Evolutionary conservation across 1,140 invertebrate species (phyloP).

Genomic region (Anadara kagoshimensis): DNA sequence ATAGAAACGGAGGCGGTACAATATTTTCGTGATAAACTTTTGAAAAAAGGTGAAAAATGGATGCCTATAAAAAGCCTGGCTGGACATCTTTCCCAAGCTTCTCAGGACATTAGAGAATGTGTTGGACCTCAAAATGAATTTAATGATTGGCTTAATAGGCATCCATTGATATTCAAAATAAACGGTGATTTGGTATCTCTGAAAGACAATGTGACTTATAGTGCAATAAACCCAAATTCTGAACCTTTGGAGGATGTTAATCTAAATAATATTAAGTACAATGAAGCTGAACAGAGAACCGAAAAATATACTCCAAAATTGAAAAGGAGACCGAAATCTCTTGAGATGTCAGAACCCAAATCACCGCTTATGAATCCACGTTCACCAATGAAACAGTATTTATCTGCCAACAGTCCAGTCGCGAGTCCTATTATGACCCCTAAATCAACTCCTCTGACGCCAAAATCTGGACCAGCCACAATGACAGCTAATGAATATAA

Average conservation of each 20-base stretch:
- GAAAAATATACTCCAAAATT: conserved; percentile 55
- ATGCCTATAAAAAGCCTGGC: conserved; percentile 72
- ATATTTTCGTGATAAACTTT: conserved; percentile 71
- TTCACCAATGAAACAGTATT: conserved; percentile 38
- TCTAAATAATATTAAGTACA: conserved; percentile 38
- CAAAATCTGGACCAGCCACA: conserved; percentile 67
- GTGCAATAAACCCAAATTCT: conserved; percentile 61
- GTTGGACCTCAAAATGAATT: conserved; percentile 75
- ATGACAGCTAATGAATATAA: conserved; percentile 75
- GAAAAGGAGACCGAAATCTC: conserved; percentile 63
- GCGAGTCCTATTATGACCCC: conserved; percentile 2
- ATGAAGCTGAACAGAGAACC: conserved; percentile 30
- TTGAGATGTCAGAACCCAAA: conserved; percentile 52
- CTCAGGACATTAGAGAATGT: conserved; percentile 71
- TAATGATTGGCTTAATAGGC: conserved; percentile 69
- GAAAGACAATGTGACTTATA: conserved; percentile 69
- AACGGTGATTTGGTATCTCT: conserved; percentile 71
- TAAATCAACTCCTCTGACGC: conserved; percentile 33
- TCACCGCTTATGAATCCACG: conserved; percentile 31
- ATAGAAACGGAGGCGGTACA: conserved; percentile 74
- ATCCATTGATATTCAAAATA: conserved; percentile 74
- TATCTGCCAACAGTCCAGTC: conserved; percentile 45
- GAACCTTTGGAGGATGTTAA: conserved; percentile 57
- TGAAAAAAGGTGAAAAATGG: conserved; percentile 72
- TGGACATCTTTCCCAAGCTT: conserved; percentile 74